Evolutionary conservation across 2,113 vertebrate species (phyloP).

Genomic region (Gorilla gorilla): DNA sequence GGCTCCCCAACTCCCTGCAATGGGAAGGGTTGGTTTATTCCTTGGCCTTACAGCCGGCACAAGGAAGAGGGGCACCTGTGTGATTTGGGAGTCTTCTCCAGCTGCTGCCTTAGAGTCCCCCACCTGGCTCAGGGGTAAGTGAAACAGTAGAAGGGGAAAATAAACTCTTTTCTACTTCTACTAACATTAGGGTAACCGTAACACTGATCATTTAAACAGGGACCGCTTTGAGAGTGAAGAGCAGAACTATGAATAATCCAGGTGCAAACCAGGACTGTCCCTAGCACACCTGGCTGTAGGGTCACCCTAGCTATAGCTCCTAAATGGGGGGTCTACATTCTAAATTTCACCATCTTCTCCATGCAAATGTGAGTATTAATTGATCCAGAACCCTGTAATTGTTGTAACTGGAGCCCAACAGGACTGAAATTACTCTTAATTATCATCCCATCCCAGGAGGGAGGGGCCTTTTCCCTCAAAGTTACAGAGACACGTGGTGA

Average conservation of each 20-base stretch:
- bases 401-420: not conserved
- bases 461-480: not conserved
- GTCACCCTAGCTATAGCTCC: not conserved
- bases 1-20: not conserved
- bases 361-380: not conserved
- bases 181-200: not conserved
- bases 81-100: not conserved
- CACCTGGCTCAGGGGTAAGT: not conserved
- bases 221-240: not conserved
- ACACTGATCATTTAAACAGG: not conserved
- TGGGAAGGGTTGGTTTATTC: accelerated
- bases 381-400: not conserved
- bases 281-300: not conserved
- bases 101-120: not conserved
- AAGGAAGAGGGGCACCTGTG: not conserved
- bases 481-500: not conserved
- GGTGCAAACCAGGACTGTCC: not conserved
- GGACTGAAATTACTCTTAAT: not conserved
- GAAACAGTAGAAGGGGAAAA: not conserved
- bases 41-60: too few species aligned
- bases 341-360: not conserved
- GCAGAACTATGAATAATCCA: not conserved
- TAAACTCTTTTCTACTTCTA: not conserved
- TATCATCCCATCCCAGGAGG: not conserved
- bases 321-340: not conserved